Evolutionary conservation across 2,888 invertebrate species (phyloP).

Genomic region (Salpingus planirostris): DNA sequence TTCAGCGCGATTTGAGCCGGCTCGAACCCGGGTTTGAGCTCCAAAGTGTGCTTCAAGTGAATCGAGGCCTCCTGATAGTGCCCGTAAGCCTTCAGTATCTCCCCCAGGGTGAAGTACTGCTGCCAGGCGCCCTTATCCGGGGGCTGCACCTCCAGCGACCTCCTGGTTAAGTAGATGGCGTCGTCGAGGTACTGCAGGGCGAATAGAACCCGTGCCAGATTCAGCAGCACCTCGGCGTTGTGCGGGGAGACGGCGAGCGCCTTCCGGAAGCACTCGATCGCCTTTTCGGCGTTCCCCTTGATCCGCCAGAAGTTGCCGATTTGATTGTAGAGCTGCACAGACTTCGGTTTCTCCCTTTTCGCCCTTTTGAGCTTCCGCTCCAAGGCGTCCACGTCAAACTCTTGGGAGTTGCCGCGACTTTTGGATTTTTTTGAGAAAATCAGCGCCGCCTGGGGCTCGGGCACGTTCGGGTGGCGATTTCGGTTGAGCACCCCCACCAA

Average conservation of each 20-base stretch:
- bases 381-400: slow-evolving; percentile 64
- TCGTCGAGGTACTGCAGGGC: slow-evolving; percentile 84
- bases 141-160: slow-evolving; percentile 76
- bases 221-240: slow-evolving; percentile 77
- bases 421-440: slow-evolving; percentile 63
- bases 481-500: slow-evolving; percentile 77
- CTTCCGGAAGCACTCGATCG: slow-evolving; percentile 83
- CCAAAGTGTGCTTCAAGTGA: slow-evolving; percentile 73
- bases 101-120: slow-evolving; percentile 84
- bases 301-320: slow-evolving; percentile 89
- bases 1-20: slow-evolving; percentile 70
- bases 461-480: slow-evolving; percentile 72
- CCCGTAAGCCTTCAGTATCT: slow-evolving; percentile 85
- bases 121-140: slow-evolving; percentile 84
- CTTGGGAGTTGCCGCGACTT: slow-evolving; percentile 49
- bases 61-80: slow-evolving; percentile 81
- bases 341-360: slow-evolving; percentile 75
- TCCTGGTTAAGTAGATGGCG: slow-evolving; percentile 76
- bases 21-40: slow-evolving; percentile 76
- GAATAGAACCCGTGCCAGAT: slow-evolving; percentile 75
- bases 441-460: slow-evolving; percentile 74
- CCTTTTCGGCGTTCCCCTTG: slow-evolving; percentile 76
- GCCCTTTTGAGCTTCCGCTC: slow-evolving; percentile 68
- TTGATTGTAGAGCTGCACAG: slow-evolving; percentile 78
- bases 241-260: slow-evolving; percentile 79